Evolutionary conservation across 2,113 vertebrate genomes (phyloP).

Genomic region (Cricetomys ansorgei): DNA sequence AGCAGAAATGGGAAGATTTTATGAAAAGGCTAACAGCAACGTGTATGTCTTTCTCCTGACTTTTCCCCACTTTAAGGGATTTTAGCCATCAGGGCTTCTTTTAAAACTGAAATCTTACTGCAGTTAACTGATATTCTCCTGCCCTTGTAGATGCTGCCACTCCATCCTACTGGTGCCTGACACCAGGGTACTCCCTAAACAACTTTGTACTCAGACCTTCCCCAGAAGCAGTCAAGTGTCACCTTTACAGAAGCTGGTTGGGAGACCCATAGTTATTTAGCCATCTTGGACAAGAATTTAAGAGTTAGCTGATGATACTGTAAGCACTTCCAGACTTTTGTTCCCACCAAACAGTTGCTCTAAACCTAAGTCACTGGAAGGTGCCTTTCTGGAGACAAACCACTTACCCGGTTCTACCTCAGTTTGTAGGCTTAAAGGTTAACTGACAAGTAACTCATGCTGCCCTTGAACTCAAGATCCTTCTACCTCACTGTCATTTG

Average conservation of each 20-base stretch:
- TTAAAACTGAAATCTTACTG: too few relatives aligned
- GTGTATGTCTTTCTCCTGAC: too few relatives aligned
- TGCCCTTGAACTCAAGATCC: neutral
- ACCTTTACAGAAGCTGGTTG: neutral
- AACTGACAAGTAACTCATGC: neutral
- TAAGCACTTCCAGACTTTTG: neutral
- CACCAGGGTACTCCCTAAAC: neutral
- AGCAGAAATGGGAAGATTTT: too few relatives aligned
- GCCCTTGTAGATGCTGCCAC: neutral
- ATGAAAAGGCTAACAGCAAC: too few relatives aligned
- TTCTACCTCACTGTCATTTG: neutral
- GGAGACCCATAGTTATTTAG: neutral
- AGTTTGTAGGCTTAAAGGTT: too few relatives aligned
- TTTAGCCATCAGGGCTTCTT: too few relatives aligned
- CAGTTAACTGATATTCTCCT: neutral
- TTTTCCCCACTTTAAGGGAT: too few relatives aligned
- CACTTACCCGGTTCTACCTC: too few relatives aligned
- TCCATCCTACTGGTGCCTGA: too few relatives aligned
- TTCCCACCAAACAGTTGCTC: neutral
- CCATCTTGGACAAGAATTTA: neutral
- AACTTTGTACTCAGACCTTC: neutral
- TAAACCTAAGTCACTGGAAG: neutral
- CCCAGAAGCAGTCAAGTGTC: neutral
- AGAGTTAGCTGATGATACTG: neutral
- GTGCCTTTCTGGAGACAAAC: neutral